These are phyloP conservation scores for Syndactyla subalaris DNA, from an alignment of 2,797 vertebrate genomes.

Conservation along the genomic window DNA sequence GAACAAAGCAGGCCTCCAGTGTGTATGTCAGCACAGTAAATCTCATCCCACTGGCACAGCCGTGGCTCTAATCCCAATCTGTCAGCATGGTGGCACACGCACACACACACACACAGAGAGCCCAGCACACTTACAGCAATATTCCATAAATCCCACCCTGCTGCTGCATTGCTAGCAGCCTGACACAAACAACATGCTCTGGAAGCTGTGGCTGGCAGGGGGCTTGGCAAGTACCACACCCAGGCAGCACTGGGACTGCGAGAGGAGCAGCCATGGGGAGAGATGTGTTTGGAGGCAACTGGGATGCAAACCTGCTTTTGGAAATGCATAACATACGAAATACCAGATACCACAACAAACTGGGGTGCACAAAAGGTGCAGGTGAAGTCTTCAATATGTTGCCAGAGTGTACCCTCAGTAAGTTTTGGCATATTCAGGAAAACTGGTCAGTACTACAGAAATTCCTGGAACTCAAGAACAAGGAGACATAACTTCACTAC, in stretches of 20 bases:
- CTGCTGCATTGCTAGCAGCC: constrained; percentile 20
- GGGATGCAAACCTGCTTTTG: background rate
- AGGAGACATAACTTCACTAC: background rate
- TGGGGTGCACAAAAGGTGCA: background rate
- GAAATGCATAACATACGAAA: background rate
- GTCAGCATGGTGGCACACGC: background rate
- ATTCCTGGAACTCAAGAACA: background rate
- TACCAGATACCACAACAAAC: background rate
- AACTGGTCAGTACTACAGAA: background rate
- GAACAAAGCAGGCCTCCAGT: constrained; percentile 28
- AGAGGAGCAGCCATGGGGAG: background rate
- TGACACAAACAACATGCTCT: constrained; percentile 20
- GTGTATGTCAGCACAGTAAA: constrained; percentile 20
- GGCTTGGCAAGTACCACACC: background rate
- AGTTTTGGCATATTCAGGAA: background rate
- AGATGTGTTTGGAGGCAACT: background rate
- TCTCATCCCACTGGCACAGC: constrained; percentile 31
- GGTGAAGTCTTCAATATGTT: background rate
- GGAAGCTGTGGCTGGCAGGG: background rate
- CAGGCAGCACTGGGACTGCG: background rate
- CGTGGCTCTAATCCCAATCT: background rate
- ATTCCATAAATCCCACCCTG: constrained; percentile 42
- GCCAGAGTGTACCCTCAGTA: background rate
- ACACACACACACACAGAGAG: background rate
- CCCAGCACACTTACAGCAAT: constrained; percentile 9